Evolutionary conservation across 2,888 invertebrate species (phyloP), one percentile per base, ranked within the genome.

Genomic region (Scaptomyza flava): DNA sequence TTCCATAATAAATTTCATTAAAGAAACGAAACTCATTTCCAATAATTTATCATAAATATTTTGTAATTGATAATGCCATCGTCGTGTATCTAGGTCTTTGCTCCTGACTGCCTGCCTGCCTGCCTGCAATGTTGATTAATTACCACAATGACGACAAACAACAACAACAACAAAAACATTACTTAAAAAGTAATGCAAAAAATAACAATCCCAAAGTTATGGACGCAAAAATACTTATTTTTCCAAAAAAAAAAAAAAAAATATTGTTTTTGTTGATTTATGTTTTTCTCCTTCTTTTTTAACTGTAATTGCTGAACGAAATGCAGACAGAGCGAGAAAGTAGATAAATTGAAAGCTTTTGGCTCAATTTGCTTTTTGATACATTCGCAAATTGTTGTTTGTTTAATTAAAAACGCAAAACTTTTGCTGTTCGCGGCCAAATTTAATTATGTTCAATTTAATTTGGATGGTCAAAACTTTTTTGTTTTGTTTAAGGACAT

Each of bases 401-500:
- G 78, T 80, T 83, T 82, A 82, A 82, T 82, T 82, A 82, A 86
- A 81, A 85, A 71, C 61, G 65, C 38, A 71, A 87, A 83, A 84
- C 61, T 87, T 84, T 81, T 84, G 81, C 76, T 76, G 70, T 67
- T 65, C 62, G 34, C 66, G 69, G 73, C 30, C 61, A 81, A 84
- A 82, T 83, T 86, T 78, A 83, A 86, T 82, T 82, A 87, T 82
- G 81, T 81, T 81, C 71, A 84, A 79, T 82, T 87, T 76, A 72
- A 74, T 79, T 83, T 79, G 60, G 60, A 69, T 62, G 78, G 68
- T 65, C 57, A 57, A 36, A 53, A 47, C 41, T 57, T 60, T 70
- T 17, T 2, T 23, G 2, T 23, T 23, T 23, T 23, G 2, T 27
- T 27, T 9, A 36, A 51, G 36, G 43, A 45, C 43, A 45, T 12